Evolutionary conservation across 2,113 vertebrate species (phyloP), one percentile per base, ranked within the genome.

Genomic region (Apus apus): DNA sequence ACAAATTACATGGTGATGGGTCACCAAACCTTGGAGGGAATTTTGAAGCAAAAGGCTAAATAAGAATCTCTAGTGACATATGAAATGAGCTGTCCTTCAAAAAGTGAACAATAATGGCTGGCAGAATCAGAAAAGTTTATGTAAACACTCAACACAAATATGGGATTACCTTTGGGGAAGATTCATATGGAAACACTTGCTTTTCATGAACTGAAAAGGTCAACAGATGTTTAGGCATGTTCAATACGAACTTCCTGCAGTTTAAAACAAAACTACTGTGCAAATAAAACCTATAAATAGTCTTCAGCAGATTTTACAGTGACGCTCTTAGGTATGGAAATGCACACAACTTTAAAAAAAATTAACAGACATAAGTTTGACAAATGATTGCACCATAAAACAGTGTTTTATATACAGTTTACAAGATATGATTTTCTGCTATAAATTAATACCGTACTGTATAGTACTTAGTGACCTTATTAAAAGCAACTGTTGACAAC

Each of bases 361-460:
- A 94, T 95, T 95, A 98, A 97, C 96, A 98, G 97, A 98, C 95
- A 97, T 76, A 96, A 96, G 80, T 97, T 88, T 95, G 97, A 98
- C 97, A 96, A 97, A 97, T 97, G 97, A 98, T 97, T 98, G 98
- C 98, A 98, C 98, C 98, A 97, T 98, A 96, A 96, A 97, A 97
- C 96, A 98, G 97, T 98, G 97, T 98, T 97, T 98, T 98, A 98
- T 98, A 98, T 98, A 98, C 98, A 98, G 97, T 97, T 98, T 97
- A 98, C 87, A 98, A 96, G 97, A 96, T 98, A 97, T 82, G 97
- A 77, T 95, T 97, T 98, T 97, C 96, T 97, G 97, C 96, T 98
- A 98, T 98, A 98, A 98, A 98, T 98, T 98, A 98, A 98, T 97
- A 98, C 96, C 97, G 98, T 96, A 97, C 97, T 98, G 89, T 91